Base-by-base conservation (phyloP, 1,140 invertebrate species). In the Metopolophium dirhodum region DNA sequence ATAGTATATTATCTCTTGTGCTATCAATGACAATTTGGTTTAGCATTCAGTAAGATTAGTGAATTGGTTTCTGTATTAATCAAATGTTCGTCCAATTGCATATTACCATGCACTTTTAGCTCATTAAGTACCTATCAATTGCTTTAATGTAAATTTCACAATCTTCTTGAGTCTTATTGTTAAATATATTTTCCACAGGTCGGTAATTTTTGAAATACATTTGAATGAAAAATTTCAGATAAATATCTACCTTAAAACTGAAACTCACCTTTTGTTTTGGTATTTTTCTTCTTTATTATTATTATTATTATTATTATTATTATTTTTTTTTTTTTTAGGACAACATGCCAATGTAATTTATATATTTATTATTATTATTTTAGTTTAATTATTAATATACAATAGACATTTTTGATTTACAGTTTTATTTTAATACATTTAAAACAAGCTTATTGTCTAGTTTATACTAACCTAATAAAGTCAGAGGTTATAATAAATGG, bases 341-440 rank as follows among this genome's bases (percentile, higher is more conserved):
- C 54, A n/a, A 77, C 61, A 91, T 77, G 23, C 41, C 26, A 68
- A 77, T 82, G 57, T 91, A 77, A 47, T 91, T 77, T 47, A 77
- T 91, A 26, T 91, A 37, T 61, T 90, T 54, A 57, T 90, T 90
- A 47, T 91, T 91, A 91, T 91, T 91, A 91, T 91, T 91, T 91
- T 77, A 91, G 90, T 82, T 22, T 91, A 91, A 47, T 91, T 91
- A 82, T 91, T 91, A 77, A 82, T 77, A 77, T 90, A 90, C 37
- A 91, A 91, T 91, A 91, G 90, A 91, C 14, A 68, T 47, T 91
- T 91, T 77, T 61, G 22, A 91, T 91, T 91, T 77, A 91, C 30
- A 91, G 20, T 91, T 91, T 91, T 77, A 91, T 91, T 91, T 91
- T 77, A 91, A 77, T 91, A 91, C n/a, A 91, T 77, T 77, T 47